Percentiles rank a stretch among this genome's conserved stretches.
phyloP scores from a whole-genome alignment of 92 coral and sea anemone species.

The Blastomussa wellsi region DNA sequence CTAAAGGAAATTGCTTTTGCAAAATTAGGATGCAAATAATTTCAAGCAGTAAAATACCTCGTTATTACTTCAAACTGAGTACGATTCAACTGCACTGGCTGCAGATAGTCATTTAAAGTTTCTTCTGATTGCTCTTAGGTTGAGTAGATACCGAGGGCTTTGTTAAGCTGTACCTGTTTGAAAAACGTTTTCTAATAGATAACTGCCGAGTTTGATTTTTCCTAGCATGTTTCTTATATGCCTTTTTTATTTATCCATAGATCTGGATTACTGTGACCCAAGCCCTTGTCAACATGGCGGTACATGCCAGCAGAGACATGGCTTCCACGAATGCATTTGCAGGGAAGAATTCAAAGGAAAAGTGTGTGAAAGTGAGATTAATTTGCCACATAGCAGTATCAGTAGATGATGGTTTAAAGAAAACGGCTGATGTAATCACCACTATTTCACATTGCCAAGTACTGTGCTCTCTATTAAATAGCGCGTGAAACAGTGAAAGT shows the following conservation, averaged over 20 bases:
- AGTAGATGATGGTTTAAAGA: neutral
- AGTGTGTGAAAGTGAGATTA: slow-evolving; percentile 46
- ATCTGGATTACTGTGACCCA: slow-evolving; percentile 77
- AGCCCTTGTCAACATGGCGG: slow-evolving; percentile 90
- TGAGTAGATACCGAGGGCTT: no score
- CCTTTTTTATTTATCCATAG: slow-evolving; percentile 4
- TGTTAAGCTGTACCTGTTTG: no score
- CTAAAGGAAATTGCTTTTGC: neutral
- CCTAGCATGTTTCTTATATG: neutral
- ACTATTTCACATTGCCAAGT: neutral
- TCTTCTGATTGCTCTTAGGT: no score
- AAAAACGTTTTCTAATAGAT: no score
- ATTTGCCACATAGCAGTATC: neutral
- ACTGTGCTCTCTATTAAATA: neutral
- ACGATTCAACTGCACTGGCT: no score
- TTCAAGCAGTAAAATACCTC: no score
- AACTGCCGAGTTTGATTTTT: no score
- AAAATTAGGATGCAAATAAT: no score
- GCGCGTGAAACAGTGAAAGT: neutral
- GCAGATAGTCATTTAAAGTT: no score
- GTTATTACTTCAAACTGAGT: no score
- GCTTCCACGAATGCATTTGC: slow-evolving; percentile 68
- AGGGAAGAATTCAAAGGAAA: slow-evolving; percentile 60
- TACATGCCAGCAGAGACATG: slow-evolving; percentile 62
- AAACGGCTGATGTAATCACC: neutral